phyloP scores from a whole-genome alignment of 2,888 invertebrate species.

The Chrysolina haemoptera region DNA sequence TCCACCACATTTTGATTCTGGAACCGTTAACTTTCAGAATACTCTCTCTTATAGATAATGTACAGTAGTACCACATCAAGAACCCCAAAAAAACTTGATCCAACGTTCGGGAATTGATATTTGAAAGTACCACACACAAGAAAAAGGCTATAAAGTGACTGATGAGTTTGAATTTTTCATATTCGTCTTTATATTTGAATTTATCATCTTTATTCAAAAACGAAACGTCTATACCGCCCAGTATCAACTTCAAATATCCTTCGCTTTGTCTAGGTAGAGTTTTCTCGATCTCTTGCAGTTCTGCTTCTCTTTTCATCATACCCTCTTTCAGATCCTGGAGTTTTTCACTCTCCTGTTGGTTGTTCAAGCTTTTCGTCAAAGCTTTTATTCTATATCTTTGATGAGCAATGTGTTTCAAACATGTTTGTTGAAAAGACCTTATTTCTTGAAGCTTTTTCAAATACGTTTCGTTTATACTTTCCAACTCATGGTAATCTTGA shows the following conservation, averaged over 20 bases:
- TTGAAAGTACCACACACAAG: slow-evolving; percentile 82
- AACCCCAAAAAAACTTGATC: slow-evolving; percentile 92
- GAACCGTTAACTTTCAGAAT: slow-evolving; percentile 98
- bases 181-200: slow-evolving; percentile 95
- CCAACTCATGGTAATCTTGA: slow-evolving; percentile 59
- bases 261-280: slow-evolving; percentile 92
- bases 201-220: slow-evolving; percentile 94
- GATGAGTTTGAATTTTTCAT: slow-evolving; percentile 96
- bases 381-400: slow-evolving; percentile 89
- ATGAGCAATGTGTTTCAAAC: slow-evolving; percentile 88
- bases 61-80: slow-evolving; percentile 99
- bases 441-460: slow-evolving; percentile 86
- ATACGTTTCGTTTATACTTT: slow-evolving; percentile 85
- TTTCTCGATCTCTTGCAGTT: slow-evolving; percentile 91
- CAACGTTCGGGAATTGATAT: slow-evolving; percentile 76
- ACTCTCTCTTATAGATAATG: slow-evolving; percentile 97
- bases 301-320: slow-evolving; percentile 84
- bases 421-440: slow-evolving; percentile 84
- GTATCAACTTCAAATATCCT: slow-evolving; percentile 89
- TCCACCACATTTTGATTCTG: slow-evolving; percentile 97
- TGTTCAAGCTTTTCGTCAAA: slow-evolving; percentile 68
- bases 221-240: slow-evolving; percentile 96
- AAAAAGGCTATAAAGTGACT: slow-evolving; percentile 91
- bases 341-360: slow-evolving; percentile 29
- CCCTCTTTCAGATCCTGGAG: slow-evolving; percentile 73